Conservation (phyloP, 2,113 vertebrate genomes). For the Nannobrachium achirus region DNA sequence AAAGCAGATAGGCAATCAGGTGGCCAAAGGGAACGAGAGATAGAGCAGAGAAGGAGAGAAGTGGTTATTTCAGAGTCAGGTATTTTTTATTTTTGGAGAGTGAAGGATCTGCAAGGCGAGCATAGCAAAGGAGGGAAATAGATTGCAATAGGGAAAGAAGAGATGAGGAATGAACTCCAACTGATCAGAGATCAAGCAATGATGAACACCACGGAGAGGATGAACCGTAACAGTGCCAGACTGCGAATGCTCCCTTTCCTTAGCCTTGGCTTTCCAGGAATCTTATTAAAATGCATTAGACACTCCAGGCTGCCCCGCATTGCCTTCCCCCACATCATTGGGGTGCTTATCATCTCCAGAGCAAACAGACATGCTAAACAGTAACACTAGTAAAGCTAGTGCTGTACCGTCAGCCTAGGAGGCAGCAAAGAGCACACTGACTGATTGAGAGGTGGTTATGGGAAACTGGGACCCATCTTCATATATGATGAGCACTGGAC, state of each 20-base stretch:
- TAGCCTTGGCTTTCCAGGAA: conserved; percentile 58
- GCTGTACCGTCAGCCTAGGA: background rate
- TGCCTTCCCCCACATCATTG: conserved; percentile 53
- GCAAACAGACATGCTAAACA: conserved; percentile 66
- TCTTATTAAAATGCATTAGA: conserved; percentile 74
- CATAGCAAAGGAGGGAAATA: conserved; percentile 16
- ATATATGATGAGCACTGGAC: background rate
- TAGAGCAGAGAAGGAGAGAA: conserved; percentile 10
- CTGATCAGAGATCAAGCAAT: background rate
- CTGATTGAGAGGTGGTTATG: conserved; percentile 11
- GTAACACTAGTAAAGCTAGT: conserved; percentile 29
- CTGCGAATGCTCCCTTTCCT: conserved; percentile 2
- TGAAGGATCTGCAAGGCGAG: conserved; percentile 11
- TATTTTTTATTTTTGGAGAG: background rate
- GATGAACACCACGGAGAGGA: conserved; percentile 14
- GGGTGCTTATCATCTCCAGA: conserved; percentile 65
- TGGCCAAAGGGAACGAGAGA: conserved; percentile 3
- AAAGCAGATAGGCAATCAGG: conserved; percentile 33
- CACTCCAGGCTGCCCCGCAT: conserved; percentile 41
- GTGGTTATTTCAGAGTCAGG: background rate
- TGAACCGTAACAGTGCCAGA: conserved; percentile 10
- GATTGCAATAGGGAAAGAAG: conserved; percentile 9
- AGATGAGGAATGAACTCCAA: conserved; percentile 28
- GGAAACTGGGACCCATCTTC: background rate
- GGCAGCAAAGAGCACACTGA: conserved; percentile 21